Base-by-base conservation (phyloP, 1,140 invertebrate genomes). In the Pentalonia nigronervosa region DNA sequence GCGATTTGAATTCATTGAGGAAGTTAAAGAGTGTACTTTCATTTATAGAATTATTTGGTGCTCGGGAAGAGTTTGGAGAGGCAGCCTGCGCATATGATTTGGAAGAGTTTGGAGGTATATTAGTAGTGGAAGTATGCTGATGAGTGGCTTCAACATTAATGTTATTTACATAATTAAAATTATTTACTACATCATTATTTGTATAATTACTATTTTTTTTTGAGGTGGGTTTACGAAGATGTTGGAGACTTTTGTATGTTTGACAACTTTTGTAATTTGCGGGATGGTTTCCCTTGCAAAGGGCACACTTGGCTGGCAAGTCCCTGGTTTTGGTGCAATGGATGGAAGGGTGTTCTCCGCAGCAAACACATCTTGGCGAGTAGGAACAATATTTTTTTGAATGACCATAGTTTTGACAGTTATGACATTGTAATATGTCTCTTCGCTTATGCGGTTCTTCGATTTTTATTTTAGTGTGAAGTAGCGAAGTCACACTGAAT, bases 381-480 rank as follows among this genome's bases (percentile, higher is more conserved):
- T 56, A 50, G 30, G 53, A 90, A 23, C 47, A 90, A 81, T 90
- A 93, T 86, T 36, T 93, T 94, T 95, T 95, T 17, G 95, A 95
- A 91, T 95, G 95, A 7, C 95, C 95, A 93, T 94, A 95, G 45
- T 93, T 53, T 94, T 95, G 95, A 93, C 95, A 95, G 17, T 94
- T 93, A 21, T 83, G 93, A 87, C 95, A 95, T 94, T 95, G 95
- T 20, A 94, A 20, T 50, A 95, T 94, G n/a, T 94, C 94, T 25
- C 36, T 95, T 60, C 94, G 94, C 93, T 94, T 95, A 41, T 87
- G 90, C 17, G 95, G 95, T 20, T 94, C 94, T 94, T 95, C 94
- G 21, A 95, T 60, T 93, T 89, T 94, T 23, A 95, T 94, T 94
- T 94, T 94, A 9, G 94, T 94, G 89, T 95, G 94, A 8, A 47